Percentiles rank a stretch among this genome's conserved stretches.
phyloP scores from a whole-genome alignment of 2,113 vertebrate genomes.

The Sapayoa aenigma region DNA sequence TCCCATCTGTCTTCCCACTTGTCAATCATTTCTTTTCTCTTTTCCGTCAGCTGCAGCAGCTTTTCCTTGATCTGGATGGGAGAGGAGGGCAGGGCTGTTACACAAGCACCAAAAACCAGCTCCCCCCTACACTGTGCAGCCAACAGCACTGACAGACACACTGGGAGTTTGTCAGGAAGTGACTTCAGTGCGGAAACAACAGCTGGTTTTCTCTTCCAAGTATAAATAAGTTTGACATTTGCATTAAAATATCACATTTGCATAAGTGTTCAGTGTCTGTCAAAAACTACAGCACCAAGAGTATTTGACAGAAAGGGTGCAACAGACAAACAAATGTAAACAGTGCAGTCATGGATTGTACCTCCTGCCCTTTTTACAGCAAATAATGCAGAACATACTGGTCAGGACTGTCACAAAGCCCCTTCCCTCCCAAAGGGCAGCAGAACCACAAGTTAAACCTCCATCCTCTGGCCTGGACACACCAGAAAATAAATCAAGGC shows the following conservation, averaged over 20 bases:
- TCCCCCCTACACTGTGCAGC: not conserved
- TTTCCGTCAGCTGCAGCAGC: slow-evolving; percentile 92
- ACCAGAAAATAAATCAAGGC: not conserved
- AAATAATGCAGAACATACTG: not conserved
- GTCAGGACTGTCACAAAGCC: not conserved
- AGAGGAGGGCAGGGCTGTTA: slow-evolving; percentile 33
- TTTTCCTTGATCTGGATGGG: slow-evolving; percentile 90
- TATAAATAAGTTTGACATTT: slow-evolving; percentile 1
- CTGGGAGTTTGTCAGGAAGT: not conserved
- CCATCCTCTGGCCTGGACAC: not conserved
- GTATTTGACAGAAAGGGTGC: not conserved
- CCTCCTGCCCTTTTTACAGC: not conserved
- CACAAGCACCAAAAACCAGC: not conserved
- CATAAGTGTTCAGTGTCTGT: not conserved
- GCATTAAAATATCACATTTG: not conserved
- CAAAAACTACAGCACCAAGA: not conserved
- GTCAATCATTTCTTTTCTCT: slow-evolving; percentile 99
- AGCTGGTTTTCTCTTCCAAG: not conserved
- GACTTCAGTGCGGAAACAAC: not conserved
- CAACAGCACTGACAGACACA: not conserved
- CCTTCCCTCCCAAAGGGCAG: not conserved
- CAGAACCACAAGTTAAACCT: not conserved
- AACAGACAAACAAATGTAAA: not conserved
- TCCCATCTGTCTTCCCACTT: slow-evolving; percentile 99
- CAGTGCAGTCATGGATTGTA: not conserved